Percentiles rank a stretch among this genome's conserved stretches.
Conservation (phyloP, 1,140 invertebrate species). For the Leptinotarsa lineolata region DNA sequence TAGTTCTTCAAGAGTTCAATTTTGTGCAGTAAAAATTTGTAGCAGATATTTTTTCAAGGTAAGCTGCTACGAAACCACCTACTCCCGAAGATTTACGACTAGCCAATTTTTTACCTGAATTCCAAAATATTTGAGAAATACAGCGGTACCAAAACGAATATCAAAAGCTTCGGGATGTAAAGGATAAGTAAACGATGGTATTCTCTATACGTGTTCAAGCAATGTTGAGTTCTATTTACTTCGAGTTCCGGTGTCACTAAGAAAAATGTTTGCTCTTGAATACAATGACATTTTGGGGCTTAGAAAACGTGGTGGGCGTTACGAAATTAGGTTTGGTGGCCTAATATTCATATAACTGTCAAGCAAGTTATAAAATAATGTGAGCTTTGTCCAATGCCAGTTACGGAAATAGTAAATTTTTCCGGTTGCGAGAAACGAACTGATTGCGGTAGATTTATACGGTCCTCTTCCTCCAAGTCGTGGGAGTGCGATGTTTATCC, state of each 20-base stretch:
- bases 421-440: too few relatives aligned
- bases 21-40: constrained; percentile 4
- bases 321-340: neutral
- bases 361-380: neutral
- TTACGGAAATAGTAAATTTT: neutral
- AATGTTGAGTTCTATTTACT: neutral
- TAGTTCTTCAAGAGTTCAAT: neutral
- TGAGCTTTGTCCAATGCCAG: neutral
- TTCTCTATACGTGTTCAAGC: neutral
- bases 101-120: neutral
- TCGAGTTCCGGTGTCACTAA: neutral
- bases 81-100: neutral
- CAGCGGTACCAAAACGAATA: neutral
- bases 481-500: neutral
- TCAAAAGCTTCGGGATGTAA: neutral
- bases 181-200: neutral
- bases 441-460: neutral
- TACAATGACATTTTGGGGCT: neutral
- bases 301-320: neutral
- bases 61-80: neutral
- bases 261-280: neutral
- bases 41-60: neutral
- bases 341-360: neutral
- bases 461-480: neutral
- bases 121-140: neutral